Base-by-base conservation (phyloP, 2,797 vertebrate genomes). In the Etheostoma nigrum region DNA sequence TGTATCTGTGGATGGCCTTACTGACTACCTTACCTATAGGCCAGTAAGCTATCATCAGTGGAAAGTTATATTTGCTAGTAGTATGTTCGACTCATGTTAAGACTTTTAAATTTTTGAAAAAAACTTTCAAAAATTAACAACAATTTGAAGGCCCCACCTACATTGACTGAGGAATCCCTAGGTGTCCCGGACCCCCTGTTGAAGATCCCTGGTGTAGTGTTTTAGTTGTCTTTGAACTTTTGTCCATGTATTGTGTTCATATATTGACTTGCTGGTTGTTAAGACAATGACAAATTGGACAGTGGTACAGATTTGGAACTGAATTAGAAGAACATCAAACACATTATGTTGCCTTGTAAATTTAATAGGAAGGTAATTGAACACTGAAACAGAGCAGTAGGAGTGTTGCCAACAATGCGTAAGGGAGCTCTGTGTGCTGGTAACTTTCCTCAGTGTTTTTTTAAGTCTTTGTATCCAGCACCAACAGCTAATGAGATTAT, bases 311-410 rank as follows among this genome's bases (percentile, higher is more conserved):
- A 42, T 6, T 57, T 36, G n/a, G 21, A 58, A 30, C 11, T 33
- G 15, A 27, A 30, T 7, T 64, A 25, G 69, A 58, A 75, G n/a
- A 40, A 61, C 44, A 73, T 69, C 25, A 57, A 64, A 44, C 14
- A 7, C 48, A 65, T 58, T 58, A 53, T 47, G 25, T 21, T n/a
- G 33, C 70, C 70, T 72, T 49, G 52, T 40, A 33, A 55, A 76
- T 69, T 19, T n/a, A 66, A 55, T 25, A 54, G 36, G 57, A 51
- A 45, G 42, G 9, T 40, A 45, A 13, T 60, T 4, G 16, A 40
- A 76, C 30, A 19, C 19, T 21, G 23, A 45, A 64, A 76, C 23
- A 64, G 14, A 63, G 33, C 36, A 65, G 62, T 52, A 33, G 15
- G 14, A 60, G 18, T 2, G 6, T 57, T 72, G 62, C 52, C 64